Conservation (phyloP, 2,113 vertebrate genomes). For the Neotoma lepida region DNA sequence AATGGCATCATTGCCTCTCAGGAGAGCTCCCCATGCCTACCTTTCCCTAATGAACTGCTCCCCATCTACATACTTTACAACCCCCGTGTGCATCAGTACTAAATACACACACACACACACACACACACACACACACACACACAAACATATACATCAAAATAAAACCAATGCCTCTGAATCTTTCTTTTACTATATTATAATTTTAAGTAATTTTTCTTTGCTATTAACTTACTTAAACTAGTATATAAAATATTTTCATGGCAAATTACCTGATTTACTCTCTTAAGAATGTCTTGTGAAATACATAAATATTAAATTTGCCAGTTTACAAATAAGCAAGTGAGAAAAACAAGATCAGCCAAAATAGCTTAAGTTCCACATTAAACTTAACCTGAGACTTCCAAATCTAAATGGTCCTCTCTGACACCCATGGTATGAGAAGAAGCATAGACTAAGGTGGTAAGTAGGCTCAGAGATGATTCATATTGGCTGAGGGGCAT, state of each 20-base stretch:
- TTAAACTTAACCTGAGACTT: neutral
- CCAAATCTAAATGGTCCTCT: neutral
- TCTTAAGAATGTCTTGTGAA: neutral
- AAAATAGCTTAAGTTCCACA: neutral
- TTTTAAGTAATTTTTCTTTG: slow-evolving; percentile 51
- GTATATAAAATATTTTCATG: neutral
- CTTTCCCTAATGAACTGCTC: neutral
- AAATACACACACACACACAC: neutral
- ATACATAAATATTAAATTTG: neutral
- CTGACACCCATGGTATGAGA: neutral
- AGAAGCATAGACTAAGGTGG: fast-evolving
- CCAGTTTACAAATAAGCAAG: neutral
- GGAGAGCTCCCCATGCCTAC: neutral
- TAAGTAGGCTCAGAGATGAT: neutral
- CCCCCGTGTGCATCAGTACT: neutral
- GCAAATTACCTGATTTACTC: neutral
- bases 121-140: neutral
- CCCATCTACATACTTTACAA: neutral
- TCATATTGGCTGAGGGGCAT: neutral
- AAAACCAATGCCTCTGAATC: neutral
- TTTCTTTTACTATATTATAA: neutral
- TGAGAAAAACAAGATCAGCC: neutral
- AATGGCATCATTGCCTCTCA: neutral
- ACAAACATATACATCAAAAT: neutral
- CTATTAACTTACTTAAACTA: neutral